A percentile compares a stretch with the other conserved stretches of the same genome.
Evolutionary conservation across 2,888 invertebrate species (phyloP).

Genomic region (Torymus aiolomorphi): DNA sequence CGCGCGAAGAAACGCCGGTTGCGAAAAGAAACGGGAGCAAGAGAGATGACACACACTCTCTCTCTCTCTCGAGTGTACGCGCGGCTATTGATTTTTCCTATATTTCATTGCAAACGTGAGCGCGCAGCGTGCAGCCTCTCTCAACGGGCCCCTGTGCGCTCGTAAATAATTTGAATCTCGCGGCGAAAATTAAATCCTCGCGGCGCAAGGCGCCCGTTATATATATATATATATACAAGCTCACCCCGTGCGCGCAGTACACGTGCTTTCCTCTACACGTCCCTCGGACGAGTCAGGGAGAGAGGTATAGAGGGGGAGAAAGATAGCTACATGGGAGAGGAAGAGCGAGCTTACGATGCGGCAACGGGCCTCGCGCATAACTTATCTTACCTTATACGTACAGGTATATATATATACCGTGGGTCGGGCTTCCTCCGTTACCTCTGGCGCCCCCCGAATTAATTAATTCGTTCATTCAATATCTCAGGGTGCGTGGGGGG

Average conservation of each 20-base stretch:
- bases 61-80: background rate
- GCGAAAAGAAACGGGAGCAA: background rate
- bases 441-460: conserved; percentile 22
- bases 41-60: background rate
- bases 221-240: background rate
- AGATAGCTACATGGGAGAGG: background rate
- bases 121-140: background rate
- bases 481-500: conserved; percentile 14
- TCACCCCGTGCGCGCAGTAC: background rate
- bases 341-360: conserved; percentile 14
- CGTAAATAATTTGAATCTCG: conserved; percentile 51
- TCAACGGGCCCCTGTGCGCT: conserved; percentile 38
- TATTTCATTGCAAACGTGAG: conserved; percentile 25
- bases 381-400: conserved; percentile 10
- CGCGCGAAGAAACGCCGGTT: background rate
- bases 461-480: conserved; percentile 48
- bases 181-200: conserved; percentile 52
- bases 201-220: background rate
- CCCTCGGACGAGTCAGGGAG: background rate
- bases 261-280: no score
- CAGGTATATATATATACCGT: background rate
- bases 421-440: no score
- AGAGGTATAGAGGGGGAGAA: background rate
- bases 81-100: conserved; percentile 45
- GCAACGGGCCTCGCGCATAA: conserved; percentile 36